A percentile compares a stretch with the other conserved stretches of the same genome.
Evolutionary conservation across 2,797 vertebrate genomes (phyloP).

Genomic region (Chelonia mydas): DNA sequence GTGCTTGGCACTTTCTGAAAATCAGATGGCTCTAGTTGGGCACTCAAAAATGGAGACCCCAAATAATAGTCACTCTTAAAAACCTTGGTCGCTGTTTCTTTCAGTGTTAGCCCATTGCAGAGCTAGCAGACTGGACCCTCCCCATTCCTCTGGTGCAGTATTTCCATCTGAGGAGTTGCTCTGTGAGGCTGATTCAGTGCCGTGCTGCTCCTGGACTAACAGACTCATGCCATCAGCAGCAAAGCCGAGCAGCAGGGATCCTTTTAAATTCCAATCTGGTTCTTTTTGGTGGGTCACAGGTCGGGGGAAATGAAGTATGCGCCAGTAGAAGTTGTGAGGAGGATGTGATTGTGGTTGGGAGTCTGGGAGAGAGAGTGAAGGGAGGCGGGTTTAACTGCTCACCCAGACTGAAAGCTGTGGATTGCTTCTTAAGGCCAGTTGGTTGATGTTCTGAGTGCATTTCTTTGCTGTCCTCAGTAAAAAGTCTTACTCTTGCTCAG

Average conservation of each 20-base stretch:
- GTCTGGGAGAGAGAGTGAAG: not conserved
- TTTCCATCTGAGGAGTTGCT: not conserved
- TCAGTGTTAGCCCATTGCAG: not conserved
- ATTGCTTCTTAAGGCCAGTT: not conserved
- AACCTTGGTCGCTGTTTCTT: not conserved
- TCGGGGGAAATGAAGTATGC: not conserved
- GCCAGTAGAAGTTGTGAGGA: not conserved
- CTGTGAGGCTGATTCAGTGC: slow-evolving; percentile 15
- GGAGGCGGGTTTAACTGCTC: not conserved
- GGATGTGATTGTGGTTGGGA: accelerated
- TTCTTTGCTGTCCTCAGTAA: not conserved
- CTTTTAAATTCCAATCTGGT: not conserved
- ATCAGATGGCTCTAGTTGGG: not conserved
- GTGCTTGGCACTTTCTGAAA: not conserved
- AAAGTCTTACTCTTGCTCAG: not conserved
- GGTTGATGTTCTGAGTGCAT: not conserved
- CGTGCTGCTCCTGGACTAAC: not conserved
- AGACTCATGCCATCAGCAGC: not conserved
- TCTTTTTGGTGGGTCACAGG: not conserved
- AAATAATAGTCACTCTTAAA: not conserved
- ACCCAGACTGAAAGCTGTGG: not conserved
- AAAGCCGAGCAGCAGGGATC: not conserved
- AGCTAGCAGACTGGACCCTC: not conserved
- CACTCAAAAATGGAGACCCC: not conserved
- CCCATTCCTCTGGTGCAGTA: accelerated